Conservation (phyloP, 64 coral and sea anemone genomes). For the Porites australiensis region DNA sequence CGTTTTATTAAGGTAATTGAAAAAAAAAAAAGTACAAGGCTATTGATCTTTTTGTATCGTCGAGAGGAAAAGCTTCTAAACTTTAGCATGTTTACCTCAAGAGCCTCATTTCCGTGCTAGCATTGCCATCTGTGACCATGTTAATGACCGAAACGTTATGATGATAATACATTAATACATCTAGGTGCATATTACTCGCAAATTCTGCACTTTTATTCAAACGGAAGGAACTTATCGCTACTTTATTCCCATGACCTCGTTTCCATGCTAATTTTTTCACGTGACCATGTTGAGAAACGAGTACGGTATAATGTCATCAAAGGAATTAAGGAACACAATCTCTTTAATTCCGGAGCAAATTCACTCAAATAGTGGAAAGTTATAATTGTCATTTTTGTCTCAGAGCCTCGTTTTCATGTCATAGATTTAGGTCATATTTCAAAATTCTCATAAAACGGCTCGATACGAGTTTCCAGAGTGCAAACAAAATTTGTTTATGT, state of each 20-base stretch:
- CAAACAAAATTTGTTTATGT: conserved; percentile 55
- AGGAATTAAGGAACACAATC: background rate
- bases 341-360: conserved; percentile 4
- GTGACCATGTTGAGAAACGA: background rate
- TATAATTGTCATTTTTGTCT: conserved; percentile 7
- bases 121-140: background rate
- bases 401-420: conserved; percentile 65
- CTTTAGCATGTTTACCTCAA: background rate
- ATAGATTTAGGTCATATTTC: background rate
- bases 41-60: no score
- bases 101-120: background rate
- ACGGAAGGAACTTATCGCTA: conserved; percentile 4
- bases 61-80: no score
- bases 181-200: background rate
- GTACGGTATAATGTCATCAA: conserved; percentile 11
- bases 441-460: conserved; percentile 24
- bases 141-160: background rate
- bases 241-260: background rate
- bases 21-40: no score
- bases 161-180: background rate
- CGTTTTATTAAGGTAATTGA: no score
- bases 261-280: conserved; percentile 42
- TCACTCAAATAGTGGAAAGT: conserved; percentile 34
- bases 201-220: conserved; percentile 12
- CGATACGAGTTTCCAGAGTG: conserved; percentile 42